Evolutionary conservation across 1,140 invertebrate genomes (phyloP).

Genomic region (Cydia amplana): DNA sequence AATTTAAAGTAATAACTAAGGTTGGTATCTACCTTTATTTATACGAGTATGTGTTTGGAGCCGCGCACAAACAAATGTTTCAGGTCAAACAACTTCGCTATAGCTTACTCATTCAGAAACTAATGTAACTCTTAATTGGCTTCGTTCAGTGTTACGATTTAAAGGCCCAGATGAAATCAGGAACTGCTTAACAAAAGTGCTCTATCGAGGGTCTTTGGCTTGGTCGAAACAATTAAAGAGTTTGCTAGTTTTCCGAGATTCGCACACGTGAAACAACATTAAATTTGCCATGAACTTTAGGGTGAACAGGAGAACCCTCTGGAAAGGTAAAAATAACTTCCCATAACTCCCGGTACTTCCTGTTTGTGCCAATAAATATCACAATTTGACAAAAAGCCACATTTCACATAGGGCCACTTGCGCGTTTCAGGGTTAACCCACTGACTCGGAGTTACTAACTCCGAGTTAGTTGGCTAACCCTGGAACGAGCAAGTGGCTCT

Average conservation of each 20-base stretch:
- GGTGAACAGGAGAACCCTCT: not conserved
- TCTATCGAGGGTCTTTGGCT: not conserved
- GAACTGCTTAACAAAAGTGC: not conserved
- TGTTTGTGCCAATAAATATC: too few relatives aligned
- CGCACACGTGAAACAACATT: not conserved
- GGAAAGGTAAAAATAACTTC: not conserved
- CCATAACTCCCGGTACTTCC: not conserved
- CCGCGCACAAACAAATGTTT: not conserved
- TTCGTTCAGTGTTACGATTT: not conserved
- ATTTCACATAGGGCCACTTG: too few relatives aligned
- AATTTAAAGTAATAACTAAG: not conserved
- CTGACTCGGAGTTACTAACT: too few relatives aligned
- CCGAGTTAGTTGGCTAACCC: too few relatives aligned
- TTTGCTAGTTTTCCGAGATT: not conserved
- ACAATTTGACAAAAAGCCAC: too few relatives aligned
- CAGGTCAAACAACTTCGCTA: not conserved
- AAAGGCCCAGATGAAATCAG: not conserved
- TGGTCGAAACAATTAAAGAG: constrained; percentile 1
- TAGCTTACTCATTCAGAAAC: not conserved
- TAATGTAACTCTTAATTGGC: not conserved
- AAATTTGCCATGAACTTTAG: constrained; percentile 2
- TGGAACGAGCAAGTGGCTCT: too few relatives aligned
- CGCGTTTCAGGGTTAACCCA: too few relatives aligned
- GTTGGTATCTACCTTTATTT: not conserved
- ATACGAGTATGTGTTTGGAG: not conserved